phyloP scores from a whole-genome alignment of 1,140 invertebrate species.

The Cryptotermes secundus region DNA sequence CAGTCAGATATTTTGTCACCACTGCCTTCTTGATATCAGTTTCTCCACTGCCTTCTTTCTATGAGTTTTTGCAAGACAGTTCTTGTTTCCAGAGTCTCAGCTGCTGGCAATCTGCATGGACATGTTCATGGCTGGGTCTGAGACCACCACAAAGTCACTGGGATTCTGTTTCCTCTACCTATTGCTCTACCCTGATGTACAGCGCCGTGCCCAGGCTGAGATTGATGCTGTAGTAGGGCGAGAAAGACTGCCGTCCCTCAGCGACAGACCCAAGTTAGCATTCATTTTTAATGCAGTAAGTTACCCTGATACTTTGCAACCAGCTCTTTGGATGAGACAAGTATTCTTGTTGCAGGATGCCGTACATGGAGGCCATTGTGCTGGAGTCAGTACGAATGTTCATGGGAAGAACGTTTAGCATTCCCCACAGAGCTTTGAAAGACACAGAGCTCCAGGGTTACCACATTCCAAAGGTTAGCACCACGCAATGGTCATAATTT shows the following conservation, averaged over 20 bases:
- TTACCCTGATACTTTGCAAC: too few relatives aligned
- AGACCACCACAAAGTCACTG: slow-evolving; percentile 77
- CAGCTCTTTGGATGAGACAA: too few relatives aligned
- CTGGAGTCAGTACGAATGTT: slow-evolving; percentile 76
- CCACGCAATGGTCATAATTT: background rate
- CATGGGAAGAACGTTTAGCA: slow-evolving; percentile 72
- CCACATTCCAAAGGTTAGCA: slow-evolving; percentile 69
- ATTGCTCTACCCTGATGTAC: slow-evolving; percentile 73
- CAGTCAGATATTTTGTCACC: too few relatives aligned
- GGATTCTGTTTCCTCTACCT: slow-evolving; percentile 77
- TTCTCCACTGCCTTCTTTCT: background rate
- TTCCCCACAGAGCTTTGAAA: slow-evolving; percentile 72
- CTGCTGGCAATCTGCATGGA: slow-evolving; percentile 75
- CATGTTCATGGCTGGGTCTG: slow-evolving; percentile 79
- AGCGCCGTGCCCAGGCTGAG: slow-evolving; percentile 75
- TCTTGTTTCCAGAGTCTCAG: slow-evolving; percentile 61
- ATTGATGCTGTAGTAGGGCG: slow-evolving; percentile 73
- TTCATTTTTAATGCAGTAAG: too few relatives aligned
- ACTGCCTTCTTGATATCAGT: background rate
- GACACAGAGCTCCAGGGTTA: slow-evolving; percentile 71
- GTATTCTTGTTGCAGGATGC: slow-evolving; percentile 57
- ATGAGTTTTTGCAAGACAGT: too few relatives aligned
- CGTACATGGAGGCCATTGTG: slow-evolving; percentile 75
- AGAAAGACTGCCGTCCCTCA: slow-evolving; percentile 63
- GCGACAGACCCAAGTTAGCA: slow-evolving; percentile 68